Evolutionary conservation across 2,888 invertebrate genomes (phyloP).

Genomic region (Altica lythri): DNA sequence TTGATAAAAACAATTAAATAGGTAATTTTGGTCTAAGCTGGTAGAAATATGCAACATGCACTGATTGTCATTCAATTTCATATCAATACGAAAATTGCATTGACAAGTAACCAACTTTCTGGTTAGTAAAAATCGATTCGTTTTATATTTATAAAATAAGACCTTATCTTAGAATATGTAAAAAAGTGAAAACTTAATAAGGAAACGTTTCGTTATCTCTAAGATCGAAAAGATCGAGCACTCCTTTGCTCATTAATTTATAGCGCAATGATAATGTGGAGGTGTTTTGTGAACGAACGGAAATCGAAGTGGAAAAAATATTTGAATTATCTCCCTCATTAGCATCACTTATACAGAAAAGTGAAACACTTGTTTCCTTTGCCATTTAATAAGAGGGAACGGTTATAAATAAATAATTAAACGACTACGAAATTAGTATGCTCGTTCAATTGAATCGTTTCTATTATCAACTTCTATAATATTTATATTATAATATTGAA

Average conservation of each 20-base stretch:
- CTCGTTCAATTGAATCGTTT: too few species aligned
- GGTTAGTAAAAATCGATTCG: too few species aligned
- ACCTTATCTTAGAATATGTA: constrained; percentile 6
- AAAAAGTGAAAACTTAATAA: constrained; percentile 17
- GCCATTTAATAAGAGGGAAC: constrained; percentile 4
- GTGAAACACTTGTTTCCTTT: constrained; percentile 13
- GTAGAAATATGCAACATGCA: too few species aligned
- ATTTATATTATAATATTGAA: too few species aligned
- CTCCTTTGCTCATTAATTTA: constrained; percentile 23
- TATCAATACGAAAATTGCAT: too few species aligned
- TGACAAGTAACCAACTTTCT: too few species aligned
- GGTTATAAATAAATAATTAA: constrained; percentile 7
- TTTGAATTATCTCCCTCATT: constrained; percentile 17
- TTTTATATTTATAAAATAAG: background rate
- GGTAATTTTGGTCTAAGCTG: too few species aligned
- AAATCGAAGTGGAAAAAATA: constrained; percentile 8
- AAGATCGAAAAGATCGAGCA: constrained; percentile 21
- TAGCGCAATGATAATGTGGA: constrained; percentile 10
- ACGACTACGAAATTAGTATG: background rate
- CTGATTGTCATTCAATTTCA: too few species aligned
- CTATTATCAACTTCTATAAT: too few species aligned
- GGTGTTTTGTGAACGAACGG: constrained; percentile 17
- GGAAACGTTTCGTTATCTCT: constrained; percentile 22
- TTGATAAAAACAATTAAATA: too few species aligned
- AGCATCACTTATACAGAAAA: constrained; percentile 15